These are phyloP conservation scores for Erythrocercus mccallii DNA, from an alignment of 2,113 vertebrate species.

Conservation along the genomic window DNA sequence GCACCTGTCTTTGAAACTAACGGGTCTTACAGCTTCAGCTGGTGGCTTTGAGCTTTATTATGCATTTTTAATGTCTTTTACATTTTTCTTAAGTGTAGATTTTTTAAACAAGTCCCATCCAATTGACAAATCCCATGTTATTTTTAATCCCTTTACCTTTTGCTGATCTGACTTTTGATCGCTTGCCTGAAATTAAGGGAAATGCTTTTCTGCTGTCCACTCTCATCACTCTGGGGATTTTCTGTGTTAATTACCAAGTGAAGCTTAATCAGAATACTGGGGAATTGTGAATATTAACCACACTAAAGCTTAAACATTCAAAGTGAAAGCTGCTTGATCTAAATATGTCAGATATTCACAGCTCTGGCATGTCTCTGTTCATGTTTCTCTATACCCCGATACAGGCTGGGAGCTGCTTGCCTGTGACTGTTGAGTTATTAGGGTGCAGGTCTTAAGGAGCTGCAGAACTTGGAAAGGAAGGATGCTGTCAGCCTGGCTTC, in stretches of 20 bases:
- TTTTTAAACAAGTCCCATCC: neutral
- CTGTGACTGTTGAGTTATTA: neutral
- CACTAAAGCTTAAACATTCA: neutral
- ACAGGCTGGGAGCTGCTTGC: accelerated
- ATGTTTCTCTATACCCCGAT: neutral
- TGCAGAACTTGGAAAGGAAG: neutral
- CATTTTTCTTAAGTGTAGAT: neutral
- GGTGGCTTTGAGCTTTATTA: neutral
- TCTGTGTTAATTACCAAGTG: neutral
- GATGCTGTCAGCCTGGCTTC: neutral
- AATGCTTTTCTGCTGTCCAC: neutral
- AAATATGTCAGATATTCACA: neutral
- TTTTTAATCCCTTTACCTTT: neutral
- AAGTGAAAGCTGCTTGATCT: neutral
- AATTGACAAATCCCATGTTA: neutral
- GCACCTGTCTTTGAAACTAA: neutral
- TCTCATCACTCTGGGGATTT: neutral
- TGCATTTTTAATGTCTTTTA: neutral
- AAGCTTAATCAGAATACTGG: neutral
- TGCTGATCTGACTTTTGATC: neutral
- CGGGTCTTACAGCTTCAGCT: neutral
- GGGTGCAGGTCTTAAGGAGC: neutral
- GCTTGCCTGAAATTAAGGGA: neutral
- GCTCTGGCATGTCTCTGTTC: neutral
- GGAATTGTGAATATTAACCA: neutral